phyloP scores from a whole-genome alignment of 2,888 invertebrate species.

The Nomada hirtipes region DNA sequence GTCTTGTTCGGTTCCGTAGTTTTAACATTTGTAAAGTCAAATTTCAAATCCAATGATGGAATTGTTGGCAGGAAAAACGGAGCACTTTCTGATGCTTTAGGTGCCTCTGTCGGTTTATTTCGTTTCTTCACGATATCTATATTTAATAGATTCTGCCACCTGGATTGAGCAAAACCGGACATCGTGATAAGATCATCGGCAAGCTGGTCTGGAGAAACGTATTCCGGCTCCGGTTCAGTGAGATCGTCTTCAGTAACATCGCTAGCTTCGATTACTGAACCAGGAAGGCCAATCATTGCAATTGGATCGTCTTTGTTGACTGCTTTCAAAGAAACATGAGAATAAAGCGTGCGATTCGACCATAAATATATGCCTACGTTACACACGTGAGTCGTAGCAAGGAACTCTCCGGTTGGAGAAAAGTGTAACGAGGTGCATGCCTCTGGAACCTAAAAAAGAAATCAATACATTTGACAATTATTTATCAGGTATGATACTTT shows the following conservation, averaged over 20 bases:
- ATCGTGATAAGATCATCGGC: slow-evolving; percentile 92
- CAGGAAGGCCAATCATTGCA: slow-evolving; percentile 86
- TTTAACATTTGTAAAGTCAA: slow-evolving; percentile 88
- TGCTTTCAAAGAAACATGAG: slow-evolving; percentile 92
- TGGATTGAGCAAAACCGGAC: slow-evolving; percentile 93
- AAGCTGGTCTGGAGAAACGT: slow-evolving; percentile 91
- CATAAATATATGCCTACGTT: slow-evolving; percentile 96
- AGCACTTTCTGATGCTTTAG: slow-evolving; percentile 93
- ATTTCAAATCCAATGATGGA: slow-evolving; percentile 92
- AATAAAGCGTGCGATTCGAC: slow-evolving; percentile 95
- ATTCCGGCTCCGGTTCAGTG: slow-evolving; percentile 86
- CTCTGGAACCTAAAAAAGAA: slow-evolving; percentile 87
- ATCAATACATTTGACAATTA: slow-evolving; percentile 9
- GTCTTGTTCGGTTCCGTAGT: slow-evolving; percentile 82
- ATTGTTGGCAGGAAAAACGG: slow-evolving; percentile 98
- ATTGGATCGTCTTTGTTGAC: slow-evolving; percentile 85
- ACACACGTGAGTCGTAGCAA: slow-evolving; percentile 95
- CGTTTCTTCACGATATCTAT: slow-evolving; percentile 93
- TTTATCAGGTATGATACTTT: neutral
- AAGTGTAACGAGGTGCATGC: slow-evolving; percentile 94
- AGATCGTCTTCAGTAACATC: slow-evolving; percentile 83
- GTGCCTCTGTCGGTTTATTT: slow-evolving; percentile 95
- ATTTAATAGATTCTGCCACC: slow-evolving; percentile 96
- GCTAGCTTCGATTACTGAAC: slow-evolving; percentile 78
- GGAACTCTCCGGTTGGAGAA: slow-evolving; percentile 95